phyloP scores from a whole-genome alignment of 1,140 invertebrate genomes.

The Chironomus tepperi region DNA sequence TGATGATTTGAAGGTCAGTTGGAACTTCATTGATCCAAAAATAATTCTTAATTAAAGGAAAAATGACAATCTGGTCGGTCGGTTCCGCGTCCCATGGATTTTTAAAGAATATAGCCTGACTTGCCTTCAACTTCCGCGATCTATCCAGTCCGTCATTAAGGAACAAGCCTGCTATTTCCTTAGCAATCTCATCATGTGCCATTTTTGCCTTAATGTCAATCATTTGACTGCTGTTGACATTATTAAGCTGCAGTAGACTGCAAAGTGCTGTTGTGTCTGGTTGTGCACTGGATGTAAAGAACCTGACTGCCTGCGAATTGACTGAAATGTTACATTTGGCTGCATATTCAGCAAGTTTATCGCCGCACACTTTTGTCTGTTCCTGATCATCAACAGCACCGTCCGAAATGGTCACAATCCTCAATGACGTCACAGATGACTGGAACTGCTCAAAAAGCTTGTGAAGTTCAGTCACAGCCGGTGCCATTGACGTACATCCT shows the following conservation, averaged over 20 bases:
- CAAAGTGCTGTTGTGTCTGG: conserved; percentile 13
- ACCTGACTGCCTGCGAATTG: neutral
- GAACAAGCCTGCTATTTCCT: neutral
- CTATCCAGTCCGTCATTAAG: neutral
- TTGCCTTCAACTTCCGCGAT: neutral
- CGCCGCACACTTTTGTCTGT: neutral
- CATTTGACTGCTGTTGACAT: neutral
- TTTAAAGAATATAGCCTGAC: neutral
- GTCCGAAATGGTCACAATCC: neutral
- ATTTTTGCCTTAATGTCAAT: neutral
- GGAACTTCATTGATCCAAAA: neutral
- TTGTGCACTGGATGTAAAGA: neutral
- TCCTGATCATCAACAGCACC: neutral
- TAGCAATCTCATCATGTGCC: neutral
- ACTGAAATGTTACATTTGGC: neutral
- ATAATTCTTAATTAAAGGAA: neutral
- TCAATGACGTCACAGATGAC: neutral
- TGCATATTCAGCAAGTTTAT: neutral
- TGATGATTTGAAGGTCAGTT: neutral
- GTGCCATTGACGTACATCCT: neutral
- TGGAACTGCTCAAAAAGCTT: neutral
- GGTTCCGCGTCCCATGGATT: neutral
- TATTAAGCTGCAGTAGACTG: neutral
- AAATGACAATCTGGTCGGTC: neutral
- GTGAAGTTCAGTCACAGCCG: neutral